A percentile compares a stretch with the other conserved stretches of the same genome.
These are phyloP conservation scores for Cataglyphis albicans DNA, from an alignment of 2,888 invertebrate genomes.

Conservation along the genomic window DNA sequence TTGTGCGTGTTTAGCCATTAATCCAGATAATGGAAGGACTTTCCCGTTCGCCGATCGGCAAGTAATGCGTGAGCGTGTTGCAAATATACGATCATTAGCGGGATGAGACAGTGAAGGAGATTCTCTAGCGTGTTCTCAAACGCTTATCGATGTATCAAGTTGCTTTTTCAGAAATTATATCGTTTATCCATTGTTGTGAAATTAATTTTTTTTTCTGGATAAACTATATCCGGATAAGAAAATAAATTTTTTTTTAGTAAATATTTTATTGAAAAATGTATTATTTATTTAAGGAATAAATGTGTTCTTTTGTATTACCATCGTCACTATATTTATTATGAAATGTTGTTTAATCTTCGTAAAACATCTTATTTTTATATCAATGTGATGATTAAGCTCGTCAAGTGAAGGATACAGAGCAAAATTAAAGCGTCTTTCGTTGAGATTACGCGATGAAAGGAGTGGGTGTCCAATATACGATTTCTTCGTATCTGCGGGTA, in stretches of 20 bases:
- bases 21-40: conserved; percentile 75
- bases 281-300: neutral
- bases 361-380: conserved; percentile 10
- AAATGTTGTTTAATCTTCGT: neutral
- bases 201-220: conserved; percentile 14
- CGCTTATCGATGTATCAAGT: conserved; percentile 34
- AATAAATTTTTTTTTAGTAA: neutral
- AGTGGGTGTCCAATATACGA: conserved; percentile 76
- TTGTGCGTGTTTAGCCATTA: conserved; percentile 75
- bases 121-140: conserved; percentile 21
- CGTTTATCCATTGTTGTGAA: conserved; percentile 20
- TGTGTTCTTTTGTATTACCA: neutral
- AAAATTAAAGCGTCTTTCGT: conserved; percentile 55
- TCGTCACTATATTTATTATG: neutral
- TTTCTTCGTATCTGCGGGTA: conserved; percentile 76
- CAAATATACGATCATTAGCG: conserved; percentile 42
- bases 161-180: conserved; percentile 28
- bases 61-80: conserved; percentile 32
- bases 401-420: conserved; percentile 1
- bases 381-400: conserved; percentile 23
- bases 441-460: conserved; percentile 67
- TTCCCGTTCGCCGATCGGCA: conserved; percentile 57
- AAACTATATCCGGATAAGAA: neutral
- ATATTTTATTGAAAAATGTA: neutral
- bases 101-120: conserved; percentile 8